These are phyloP conservation scores for Troides helena DNA, from an alignment of 2,888 invertebrate genomes.

Conservation along the genomic window DNA sequence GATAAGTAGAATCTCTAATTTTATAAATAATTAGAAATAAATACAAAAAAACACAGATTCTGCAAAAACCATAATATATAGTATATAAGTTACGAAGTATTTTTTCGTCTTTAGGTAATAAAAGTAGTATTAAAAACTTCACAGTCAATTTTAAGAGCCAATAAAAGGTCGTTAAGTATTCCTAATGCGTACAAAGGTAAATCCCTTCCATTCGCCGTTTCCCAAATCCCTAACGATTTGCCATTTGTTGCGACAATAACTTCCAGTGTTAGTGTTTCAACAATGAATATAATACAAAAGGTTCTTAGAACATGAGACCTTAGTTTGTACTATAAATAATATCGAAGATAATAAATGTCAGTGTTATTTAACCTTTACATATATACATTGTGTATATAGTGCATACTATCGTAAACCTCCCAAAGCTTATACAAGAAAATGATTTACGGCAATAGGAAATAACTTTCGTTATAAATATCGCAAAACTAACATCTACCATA, in stretches of 20 bases:
- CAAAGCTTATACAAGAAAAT: background rate
- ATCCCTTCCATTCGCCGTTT: constrained; percentile 13
- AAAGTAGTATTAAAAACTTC: background rate
- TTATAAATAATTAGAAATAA: background rate
- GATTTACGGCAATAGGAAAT: background rate
- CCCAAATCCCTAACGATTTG: constrained; percentile 19
- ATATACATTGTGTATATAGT: no score
- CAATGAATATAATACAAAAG: constrained; percentile 18
- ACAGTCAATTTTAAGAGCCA: constrained; percentile 3
- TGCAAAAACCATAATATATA: background rate
- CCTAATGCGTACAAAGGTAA: constrained; percentile 13
- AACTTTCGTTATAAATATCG: background rate
- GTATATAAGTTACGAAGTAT: background rate
- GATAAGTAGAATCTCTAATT: background rate
- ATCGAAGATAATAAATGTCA: background rate
- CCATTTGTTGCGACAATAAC: constrained; percentile 24
- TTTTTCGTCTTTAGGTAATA: background rate
- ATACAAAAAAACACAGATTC: background rate
- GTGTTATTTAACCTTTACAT: no score
- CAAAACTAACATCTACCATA: background rate
- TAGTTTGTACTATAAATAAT: background rate
- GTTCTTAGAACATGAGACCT: background rate
- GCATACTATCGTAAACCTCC: background rate
- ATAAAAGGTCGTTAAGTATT: constrained; percentile 4
- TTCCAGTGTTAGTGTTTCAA: constrained; percentile 2